Base-by-base conservation (phyloP, 2,888 invertebrate genomes). In the Rambutsinella grinnellia region DNA sequence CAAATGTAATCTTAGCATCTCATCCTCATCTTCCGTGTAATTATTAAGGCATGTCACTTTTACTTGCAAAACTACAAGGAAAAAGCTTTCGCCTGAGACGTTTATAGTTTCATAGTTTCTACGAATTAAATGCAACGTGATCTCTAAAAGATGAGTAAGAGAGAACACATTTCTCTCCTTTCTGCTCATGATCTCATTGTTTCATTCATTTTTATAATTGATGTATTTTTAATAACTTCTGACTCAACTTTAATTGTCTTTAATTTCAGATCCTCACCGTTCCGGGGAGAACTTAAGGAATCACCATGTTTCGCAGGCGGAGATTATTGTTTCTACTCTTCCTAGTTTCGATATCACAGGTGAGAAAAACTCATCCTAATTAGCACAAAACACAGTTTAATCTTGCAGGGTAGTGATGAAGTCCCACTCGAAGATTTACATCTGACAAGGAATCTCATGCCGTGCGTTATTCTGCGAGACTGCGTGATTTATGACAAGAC, bases 251-350 rank as follows among this genome's bases (percentile, higher is more conserved):
- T 60, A n/a, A n/a, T n/a, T 53, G 6, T 44, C 8, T 58, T 47
- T 57, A 23, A 47, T 72, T 72, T 44, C 63, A 76, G 75, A 17
- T 46, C 53, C 26, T 26, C 69, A 63, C 62, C 69, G 68, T 76
- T 68, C 36, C 75, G 57, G 62, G 68, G 75, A 57, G 46, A n/a
- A n/a, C n/a, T n/a, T n/a, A 49, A 69, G 23, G 27, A 51, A 47
- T 13, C 68, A 76, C n/a, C 27, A 58, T 76, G 75, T 26, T 69
- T 46, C 57, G 49, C 63, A 68, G 63, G 69, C 68, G 69, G 3
- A 68, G 69, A 63, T 28, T 69, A 0, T 46, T 67, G 15, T 49
- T 68, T 17, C 56, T 63, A 26, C 15, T 57, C 27, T 63, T 49
- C 19, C 17, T 69, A 5, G 24, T 58, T 57, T 57, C 58, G 57